Percentiles rank a stretch among this genome's conserved stretches.
Conservation (phyloP, 2,888 invertebrate genomes). For the Platycnemis pennipes region DNA sequence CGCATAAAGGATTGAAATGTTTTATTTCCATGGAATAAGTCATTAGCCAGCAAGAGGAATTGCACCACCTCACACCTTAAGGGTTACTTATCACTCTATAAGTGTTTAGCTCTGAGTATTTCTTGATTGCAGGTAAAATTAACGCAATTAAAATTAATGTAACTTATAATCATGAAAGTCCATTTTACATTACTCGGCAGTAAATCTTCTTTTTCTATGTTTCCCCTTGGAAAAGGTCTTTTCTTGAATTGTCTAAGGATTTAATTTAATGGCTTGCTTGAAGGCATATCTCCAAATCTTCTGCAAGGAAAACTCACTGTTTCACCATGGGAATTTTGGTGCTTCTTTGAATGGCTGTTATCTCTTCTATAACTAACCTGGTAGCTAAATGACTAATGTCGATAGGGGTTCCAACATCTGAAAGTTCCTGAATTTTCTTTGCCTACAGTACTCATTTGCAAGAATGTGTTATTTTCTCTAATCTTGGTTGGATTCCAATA, state of each 20-base stretch:
- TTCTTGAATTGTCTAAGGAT: too few species aligned
- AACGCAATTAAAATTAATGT: too few species aligned
- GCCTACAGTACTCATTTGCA: not conserved
- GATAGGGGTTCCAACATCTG: not conserved
- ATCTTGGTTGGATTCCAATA: too few species aligned
- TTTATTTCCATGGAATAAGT: not conserved
- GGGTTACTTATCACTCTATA: not conserved
- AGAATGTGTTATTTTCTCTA: not conserved
- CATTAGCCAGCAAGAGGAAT: not conserved
- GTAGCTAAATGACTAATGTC: not conserved
- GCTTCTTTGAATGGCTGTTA: not conserved
- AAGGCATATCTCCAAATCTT: not conserved
- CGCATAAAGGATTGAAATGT: not conserved
- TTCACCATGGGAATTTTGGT: not conserved
- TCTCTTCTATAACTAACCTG: not conserved
- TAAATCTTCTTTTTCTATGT: too few species aligned
- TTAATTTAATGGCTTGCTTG: too few species aligned
- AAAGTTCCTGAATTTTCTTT: not conserved
- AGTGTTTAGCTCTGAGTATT: not conserved
- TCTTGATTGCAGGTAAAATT: not conserved
- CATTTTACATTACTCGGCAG: too few species aligned
- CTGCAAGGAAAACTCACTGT: not conserved
- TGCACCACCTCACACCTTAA: not conserved
- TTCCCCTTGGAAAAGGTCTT: too few species aligned
- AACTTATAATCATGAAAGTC: not conserved